Evolutionary conservation across 1,140 invertebrate species (phyloP), one percentile per base, ranked within the genome.

Genomic region (Aradophagus sp.): DNA sequence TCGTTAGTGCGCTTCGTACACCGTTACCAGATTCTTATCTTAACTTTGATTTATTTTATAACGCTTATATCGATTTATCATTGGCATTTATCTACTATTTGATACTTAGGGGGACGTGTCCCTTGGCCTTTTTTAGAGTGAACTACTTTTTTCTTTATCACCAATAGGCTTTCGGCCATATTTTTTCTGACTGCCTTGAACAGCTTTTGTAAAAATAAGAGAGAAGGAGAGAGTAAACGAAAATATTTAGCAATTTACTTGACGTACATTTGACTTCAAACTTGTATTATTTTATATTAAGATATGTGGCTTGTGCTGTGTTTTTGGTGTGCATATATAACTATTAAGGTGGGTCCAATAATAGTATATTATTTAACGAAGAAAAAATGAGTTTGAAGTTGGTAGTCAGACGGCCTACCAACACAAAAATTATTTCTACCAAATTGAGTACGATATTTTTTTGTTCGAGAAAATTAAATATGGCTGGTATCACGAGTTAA

Each of bases 221-320:
- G n/a, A n/a, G n/a, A n/a, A n/a, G n/a, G n/a, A n/a, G n/a, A n/a
- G n/a, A n/a, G n/a, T n/a, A n/a, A n/a, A n/a, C n/a, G n/a, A n/a
- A n/a, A n/a, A n/a, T n/a, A n/a, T n/a, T n/a, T n/a, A n/a, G n/a
- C n/a, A n/a, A n/a, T n/a, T n/a, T n/a, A n/a, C n/a, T n/a, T n/a
- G n/a, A n/a, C n/a, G n/a, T n/a, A n/a, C n/a, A n/a, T n/a, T n/a
- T n/a, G n/a, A n/a, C n/a, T 20, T 48, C 15, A 47, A 53, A 26
- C 38, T 53, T 61, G 27, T 50, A 32, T 61, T 39, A 50, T 34
- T 11, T 27, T 20, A 48, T 20, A 52, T 17, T 83, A 75, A 81
- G 65, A 78, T 80, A n/a, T n/a, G 75, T 83, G 79, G 81, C 81
- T 83, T 83, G 80, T 83, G 81, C 80, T 80, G 73, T 83, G 81